These are phyloP conservation scores for Ceraclea dissimilis DNA, from an alignment of 2,888 invertebrate genomes.

Conservation along the genomic window DNA sequence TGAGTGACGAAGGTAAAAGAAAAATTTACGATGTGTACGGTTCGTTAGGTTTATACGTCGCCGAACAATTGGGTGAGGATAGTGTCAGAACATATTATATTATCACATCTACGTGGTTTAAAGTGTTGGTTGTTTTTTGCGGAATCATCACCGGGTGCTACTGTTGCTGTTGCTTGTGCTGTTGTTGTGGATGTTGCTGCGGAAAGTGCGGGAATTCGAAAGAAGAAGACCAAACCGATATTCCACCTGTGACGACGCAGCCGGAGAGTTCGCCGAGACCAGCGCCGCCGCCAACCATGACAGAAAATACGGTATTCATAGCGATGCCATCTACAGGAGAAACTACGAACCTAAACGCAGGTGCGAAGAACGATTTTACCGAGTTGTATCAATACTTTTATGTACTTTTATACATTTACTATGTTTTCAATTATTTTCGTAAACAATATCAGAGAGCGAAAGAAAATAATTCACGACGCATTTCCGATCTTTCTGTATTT, in stretches of 20 bases:
- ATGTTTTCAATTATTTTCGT: too few relatives aligned
- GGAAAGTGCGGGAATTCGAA: slow-evolving; percentile 93
- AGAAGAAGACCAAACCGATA: slow-evolving; percentile 59
- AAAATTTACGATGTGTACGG: slow-evolving; percentile 99
- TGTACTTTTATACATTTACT: too few relatives aligned
- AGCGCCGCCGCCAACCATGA: slow-evolving; percentile 49
- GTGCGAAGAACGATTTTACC: too few relatives aligned
- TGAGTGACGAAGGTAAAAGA: slow-evolving; percentile 90
- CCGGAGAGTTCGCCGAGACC: slow-evolving; percentile 65
- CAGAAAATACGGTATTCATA: slow-evolving; percentile 48
- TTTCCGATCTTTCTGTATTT: too few relatives aligned
- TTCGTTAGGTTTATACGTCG: slow-evolving; percentile 89
- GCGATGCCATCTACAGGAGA: slow-evolving; percentile 58
- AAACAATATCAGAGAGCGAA: too few relatives aligned
- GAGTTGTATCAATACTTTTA: too few relatives aligned
- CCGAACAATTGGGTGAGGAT: slow-evolving; percentile 98
- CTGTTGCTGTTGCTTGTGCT: slow-evolving; percentile 93
- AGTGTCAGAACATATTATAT: slow-evolving; percentile 97
- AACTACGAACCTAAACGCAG: slow-evolving; percentile 61
- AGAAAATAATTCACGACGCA: too few relatives aligned
- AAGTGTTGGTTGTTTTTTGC: slow-evolving; percentile 80
- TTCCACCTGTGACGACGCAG: slow-evolving; percentile 28
- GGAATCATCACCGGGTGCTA: slow-evolving; percentile 89
- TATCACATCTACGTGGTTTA: slow-evolving; percentile 94
- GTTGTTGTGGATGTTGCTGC: slow-evolving; percentile 98